Percentiles rank a stretch among this genome's conserved stretches.
phyloP scores from a whole-genome alignment of 2,113 vertebrate species.

The Porphyrio hochstetteri region DNA sequence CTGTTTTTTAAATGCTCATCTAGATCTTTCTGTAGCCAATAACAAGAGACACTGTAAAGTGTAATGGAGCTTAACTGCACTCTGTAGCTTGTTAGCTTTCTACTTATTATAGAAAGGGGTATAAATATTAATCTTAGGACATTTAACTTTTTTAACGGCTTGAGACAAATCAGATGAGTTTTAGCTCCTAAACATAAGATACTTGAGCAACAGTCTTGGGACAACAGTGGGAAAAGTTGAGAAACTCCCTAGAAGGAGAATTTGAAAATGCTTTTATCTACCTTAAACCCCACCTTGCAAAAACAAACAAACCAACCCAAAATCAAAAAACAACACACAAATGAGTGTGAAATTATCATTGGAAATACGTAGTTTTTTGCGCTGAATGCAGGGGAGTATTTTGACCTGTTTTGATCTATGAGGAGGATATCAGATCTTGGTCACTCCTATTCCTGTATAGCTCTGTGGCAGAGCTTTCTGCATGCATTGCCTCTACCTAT shows the following conservation, averaged over 20 bases:
- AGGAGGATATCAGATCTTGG: neutral
- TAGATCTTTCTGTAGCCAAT: neutral
- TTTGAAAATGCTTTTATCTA: neutral
- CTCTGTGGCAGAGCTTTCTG: neutral
- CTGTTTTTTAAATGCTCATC: neutral
- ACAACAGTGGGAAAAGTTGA: neutral
- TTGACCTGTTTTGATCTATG: neutral
- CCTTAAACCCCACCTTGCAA: neutral
- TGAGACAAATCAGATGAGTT: neutral
- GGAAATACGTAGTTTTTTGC: neutral
- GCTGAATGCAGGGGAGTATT: neutral
- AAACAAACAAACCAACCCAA: neutral
- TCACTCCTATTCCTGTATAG: neutral
- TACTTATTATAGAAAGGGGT: neutral
- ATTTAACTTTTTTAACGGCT: neutral
- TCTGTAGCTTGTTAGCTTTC: neutral
- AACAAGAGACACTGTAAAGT: neutral
- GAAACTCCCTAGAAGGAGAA: neutral
- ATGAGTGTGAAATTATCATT: neutral
- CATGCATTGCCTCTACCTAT: neutral
- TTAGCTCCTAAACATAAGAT: neutral
- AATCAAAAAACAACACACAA: neutral
- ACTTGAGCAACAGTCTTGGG: neutral
- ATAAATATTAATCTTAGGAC: neutral
- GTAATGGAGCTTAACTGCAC: neutral